Evolutionary conservation across 2,113 vertebrate species (phyloP).

Genomic region (Malurus cyaneus): DNA sequence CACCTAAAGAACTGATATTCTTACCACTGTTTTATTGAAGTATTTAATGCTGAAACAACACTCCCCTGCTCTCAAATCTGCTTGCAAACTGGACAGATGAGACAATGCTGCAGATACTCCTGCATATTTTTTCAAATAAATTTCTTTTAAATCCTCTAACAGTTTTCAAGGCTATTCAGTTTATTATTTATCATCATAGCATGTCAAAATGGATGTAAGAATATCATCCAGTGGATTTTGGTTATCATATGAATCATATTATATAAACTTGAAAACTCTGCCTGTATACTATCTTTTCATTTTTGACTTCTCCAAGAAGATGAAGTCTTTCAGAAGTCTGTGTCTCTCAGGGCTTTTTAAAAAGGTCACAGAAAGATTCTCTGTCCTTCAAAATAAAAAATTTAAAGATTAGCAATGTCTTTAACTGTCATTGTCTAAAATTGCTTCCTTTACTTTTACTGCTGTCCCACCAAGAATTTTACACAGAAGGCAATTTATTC

Average conservation of each 20-base stretch:
- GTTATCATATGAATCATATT: background rate
- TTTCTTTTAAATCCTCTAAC: background rate
- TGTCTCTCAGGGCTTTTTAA: background rate
- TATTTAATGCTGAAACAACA: background rate
- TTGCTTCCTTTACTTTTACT: background rate
- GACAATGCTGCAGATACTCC: background rate
- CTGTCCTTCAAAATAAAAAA: background rate
- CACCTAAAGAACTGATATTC: background rate
- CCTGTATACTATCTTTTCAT: background rate
- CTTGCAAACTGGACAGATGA: background rate
- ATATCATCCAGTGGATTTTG: background rate
- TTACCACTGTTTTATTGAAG: background rate
- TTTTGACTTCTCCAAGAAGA: background rate
- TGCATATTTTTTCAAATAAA: background rate
- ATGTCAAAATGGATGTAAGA: background rate
- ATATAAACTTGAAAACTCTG: background rate
- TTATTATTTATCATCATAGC: background rate
- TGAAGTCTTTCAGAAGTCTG: background rate
- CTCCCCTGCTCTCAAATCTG: background rate
- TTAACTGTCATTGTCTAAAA: background rate
- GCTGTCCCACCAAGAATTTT: background rate
- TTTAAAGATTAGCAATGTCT: background rate
- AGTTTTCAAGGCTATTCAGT: background rate
- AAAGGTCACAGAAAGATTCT: background rate
- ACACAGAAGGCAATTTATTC: background rate